A percentile compares a stretch with the other conserved stretches of the same genome.
These are phyloP conservation scores for Florisuga fusca DNA, from an alignment of 2,797 vertebrate species.

Conservation along the genomic window DNA sequence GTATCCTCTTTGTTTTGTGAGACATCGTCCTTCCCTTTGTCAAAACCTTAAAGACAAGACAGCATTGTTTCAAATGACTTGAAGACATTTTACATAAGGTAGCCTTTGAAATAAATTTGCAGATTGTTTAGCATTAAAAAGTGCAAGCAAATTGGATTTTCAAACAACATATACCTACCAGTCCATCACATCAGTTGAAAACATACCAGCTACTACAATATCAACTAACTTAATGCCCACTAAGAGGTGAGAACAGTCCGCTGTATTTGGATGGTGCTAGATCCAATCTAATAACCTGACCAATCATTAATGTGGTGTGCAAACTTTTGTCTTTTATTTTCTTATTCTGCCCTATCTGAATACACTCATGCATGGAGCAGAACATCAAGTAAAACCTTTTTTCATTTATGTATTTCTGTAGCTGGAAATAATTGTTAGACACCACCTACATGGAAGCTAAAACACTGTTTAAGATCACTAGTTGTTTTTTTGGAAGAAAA, in stretches of 20 bases:
- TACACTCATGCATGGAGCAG: background rate
- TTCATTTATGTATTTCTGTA: background rate
- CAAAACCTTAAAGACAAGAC: constrained; percentile 86
- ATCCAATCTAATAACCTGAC: background rate
- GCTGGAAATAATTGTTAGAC: background rate
- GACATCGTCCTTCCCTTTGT: constrained; percentile 91
- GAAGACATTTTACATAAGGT: background rate
- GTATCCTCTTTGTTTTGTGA: constrained; percentile 91
- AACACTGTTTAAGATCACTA: background rate
- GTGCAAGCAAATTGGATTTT: background rate
- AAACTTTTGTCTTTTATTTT: background rate
- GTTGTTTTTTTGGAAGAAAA: background rate
- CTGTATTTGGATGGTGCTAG: background rate
- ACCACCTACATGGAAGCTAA: background rate
- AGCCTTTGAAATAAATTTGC: background rate
- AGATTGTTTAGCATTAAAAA: background rate
- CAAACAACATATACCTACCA: background rate
- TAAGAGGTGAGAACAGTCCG: background rate
- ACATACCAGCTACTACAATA: background rate
- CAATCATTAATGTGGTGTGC: fast-evolving
- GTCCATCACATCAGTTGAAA: background rate
- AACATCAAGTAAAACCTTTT: background rate
- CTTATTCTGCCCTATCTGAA: background rate
- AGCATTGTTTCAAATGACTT: background rate
- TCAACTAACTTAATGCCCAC: background rate